Conservation (phyloP, 1,140 invertebrate genomes). For the Drosophila pectinifera region DNA sequence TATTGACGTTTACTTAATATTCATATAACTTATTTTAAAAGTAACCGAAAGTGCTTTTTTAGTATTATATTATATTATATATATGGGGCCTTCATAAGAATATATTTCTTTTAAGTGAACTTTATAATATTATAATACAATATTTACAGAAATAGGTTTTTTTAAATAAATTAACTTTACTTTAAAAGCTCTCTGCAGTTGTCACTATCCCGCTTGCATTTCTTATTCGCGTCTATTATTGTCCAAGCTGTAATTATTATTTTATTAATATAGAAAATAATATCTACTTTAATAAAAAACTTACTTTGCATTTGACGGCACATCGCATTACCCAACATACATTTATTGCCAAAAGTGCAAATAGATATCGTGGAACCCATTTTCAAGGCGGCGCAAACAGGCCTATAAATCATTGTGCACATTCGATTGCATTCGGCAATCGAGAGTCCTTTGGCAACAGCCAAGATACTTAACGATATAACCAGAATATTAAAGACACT, state of each 20-base stretch:
- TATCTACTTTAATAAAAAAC: not conserved
- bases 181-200: not conserved
- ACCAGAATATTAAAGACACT: not conserved
- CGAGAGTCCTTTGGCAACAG: not conserved
- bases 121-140: too few species aligned
- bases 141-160: not conserved
- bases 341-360: conserved; percentile 1
- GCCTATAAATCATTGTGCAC: not conserved
- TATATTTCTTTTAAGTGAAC: too few species aligned
- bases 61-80: too few species aligned
- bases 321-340: not conserved
- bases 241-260: not conserved
- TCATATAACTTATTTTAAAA: too few species aligned
- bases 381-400: not conserved
- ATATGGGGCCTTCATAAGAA: too few species aligned
- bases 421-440: not conserved
- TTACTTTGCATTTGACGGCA: not conserved
- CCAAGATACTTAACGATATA: not conserved
- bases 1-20: not conserved
- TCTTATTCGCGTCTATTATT: not conserved
- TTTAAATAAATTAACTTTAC: not conserved
- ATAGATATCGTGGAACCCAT: not conserved
- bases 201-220: not conserved
- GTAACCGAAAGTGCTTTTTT: too few species aligned
- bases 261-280: not conserved